Base-by-base conservation (phyloP, 2,888 invertebrate species). In the Leptinotarsa juncta region DNA sequence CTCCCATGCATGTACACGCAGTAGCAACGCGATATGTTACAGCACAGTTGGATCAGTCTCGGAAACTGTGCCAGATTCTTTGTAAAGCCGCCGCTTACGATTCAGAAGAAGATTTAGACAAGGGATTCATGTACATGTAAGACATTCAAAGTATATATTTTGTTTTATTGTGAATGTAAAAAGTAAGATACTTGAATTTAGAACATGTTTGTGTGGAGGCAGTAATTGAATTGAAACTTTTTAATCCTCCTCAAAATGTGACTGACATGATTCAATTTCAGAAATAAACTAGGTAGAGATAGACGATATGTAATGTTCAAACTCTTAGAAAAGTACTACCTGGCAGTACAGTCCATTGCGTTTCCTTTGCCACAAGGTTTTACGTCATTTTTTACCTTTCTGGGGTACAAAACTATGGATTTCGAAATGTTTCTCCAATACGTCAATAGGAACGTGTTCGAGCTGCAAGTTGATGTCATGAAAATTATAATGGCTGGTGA, bases 311-410 rank as follows among this genome's bases (percentile, higher is more conserved):
- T 94, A 26, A 87, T 96, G 67, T 96, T 96, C 86, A 92, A 93
- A 78, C 90, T 94, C 48, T 88, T 96, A 79, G 96, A 97, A 87
- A 92, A 96, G 82, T 96, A 95, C 88, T 93, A 93, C 82, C 89
- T 94, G 81, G 94, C 96, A 1, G 91, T 93, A 20, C 95, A 95
- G 84, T 92, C 93, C 4, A 91, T 95, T 78, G 95, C 95, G 49
- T 97, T 94, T 87, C 95, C 95, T 0, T 88, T 96, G 79, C 96
- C 96, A 15, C 94, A 95, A 84, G 96, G 96, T 16, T 96, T 96
- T 87, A 93, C 94, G 20, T 95, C 96, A 4, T 97, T 96, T 89
- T 95, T 96, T 87, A 94, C 96, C 3, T 96, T 95, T 87, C 90
- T 97, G 71, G 96, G 95, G 1, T 95, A 95, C 87, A 90, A 94